A percentile compares a stretch with the other conserved stretches of the same genome.
phyloP scores from a whole-genome alignment of 2,113 vertebrate species.

The Charadrius vociferus region DNA sequence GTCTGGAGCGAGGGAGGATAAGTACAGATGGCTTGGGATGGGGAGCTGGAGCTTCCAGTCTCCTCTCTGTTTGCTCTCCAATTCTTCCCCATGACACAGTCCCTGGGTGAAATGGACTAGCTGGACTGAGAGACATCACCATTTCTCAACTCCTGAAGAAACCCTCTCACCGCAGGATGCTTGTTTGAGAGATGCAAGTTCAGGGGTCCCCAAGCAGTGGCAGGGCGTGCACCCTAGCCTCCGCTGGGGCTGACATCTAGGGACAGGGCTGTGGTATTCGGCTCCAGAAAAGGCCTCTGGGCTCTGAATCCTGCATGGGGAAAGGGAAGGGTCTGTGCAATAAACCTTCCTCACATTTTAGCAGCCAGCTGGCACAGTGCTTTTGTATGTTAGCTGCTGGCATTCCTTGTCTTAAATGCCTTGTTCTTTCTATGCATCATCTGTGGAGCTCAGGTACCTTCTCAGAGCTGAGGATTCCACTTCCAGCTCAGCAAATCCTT shows the following conservation, averaged over 20 bases:
- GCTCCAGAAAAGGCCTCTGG: background rate
- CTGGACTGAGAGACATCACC: background rate
- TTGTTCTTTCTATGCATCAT: background rate
- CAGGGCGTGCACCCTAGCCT: background rate
- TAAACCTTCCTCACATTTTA: background rate
- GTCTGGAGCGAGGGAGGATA: background rate
- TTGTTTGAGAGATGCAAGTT: background rate
- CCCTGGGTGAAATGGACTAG: fast-evolving
- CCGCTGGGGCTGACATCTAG: background rate
- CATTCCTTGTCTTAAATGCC: background rate
- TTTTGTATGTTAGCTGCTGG: background rate
- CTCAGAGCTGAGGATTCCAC: background rate
- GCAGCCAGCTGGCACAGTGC: background rate
- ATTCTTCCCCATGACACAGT: background rate
- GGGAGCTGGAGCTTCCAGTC: background rate
- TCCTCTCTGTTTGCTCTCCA: background rate
- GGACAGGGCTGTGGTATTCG: background rate
- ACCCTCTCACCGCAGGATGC: fast-evolving
- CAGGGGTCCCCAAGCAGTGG: background rate
- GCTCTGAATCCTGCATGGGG: background rate
- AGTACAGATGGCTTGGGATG: background rate
- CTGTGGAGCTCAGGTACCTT: background rate
- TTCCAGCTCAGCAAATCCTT: background rate
- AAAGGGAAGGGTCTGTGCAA: background rate
- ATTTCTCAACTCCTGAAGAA: background rate